phyloP scores from a whole-genome alignment of 2,797 vertebrate species.

The Malacoctenus gilli region DNA sequence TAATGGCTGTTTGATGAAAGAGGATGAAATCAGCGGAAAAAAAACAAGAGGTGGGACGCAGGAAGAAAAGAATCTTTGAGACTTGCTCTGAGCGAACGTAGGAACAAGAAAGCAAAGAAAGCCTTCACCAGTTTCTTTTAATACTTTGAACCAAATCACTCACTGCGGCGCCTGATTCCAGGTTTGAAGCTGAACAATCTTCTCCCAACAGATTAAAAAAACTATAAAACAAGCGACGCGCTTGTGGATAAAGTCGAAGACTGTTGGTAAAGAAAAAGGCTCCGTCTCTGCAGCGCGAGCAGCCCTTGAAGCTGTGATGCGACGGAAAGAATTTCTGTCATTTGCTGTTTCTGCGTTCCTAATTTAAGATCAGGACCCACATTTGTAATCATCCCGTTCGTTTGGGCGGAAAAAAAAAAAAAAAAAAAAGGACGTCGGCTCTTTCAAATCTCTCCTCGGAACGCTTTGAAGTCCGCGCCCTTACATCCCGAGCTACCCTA shows the following conservation, averaged over 20 bases:
- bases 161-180: constrained; percentile 16
- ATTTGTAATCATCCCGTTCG: constrained; percentile 44
- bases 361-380: constrained; percentile 26
- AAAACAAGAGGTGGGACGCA: neutral
- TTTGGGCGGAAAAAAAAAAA: neutral
- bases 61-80: neutral
- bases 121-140: constrained; percentile 9
- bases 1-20: constrained; percentile 11
- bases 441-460: constrained; percentile 27
- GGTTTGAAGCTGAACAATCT: constrained; percentile 33
- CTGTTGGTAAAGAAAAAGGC: constrained; percentile 21
- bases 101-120: constrained; percentile 15
- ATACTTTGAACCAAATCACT: constrained; percentile 14
- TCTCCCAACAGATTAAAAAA: constrained; percentile 14
- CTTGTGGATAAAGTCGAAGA: constrained; percentile 13
- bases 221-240: too few relatives aligned
- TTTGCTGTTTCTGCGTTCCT: neutral
- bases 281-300: constrained; percentile 17
- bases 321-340: constrained; percentile 2
- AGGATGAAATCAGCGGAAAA: constrained; percentile 6
- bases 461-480: constrained; percentile 30
- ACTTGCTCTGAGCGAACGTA: constrained; percentile 12
- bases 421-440: constrained; percentile 6
- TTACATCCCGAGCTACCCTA: constrained; percentile 38
- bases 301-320: constrained; percentile 34